Evolutionary conservation across 2,797 vertebrate species (phyloP).

Genomic region (Sebastes nivosus): DNA sequence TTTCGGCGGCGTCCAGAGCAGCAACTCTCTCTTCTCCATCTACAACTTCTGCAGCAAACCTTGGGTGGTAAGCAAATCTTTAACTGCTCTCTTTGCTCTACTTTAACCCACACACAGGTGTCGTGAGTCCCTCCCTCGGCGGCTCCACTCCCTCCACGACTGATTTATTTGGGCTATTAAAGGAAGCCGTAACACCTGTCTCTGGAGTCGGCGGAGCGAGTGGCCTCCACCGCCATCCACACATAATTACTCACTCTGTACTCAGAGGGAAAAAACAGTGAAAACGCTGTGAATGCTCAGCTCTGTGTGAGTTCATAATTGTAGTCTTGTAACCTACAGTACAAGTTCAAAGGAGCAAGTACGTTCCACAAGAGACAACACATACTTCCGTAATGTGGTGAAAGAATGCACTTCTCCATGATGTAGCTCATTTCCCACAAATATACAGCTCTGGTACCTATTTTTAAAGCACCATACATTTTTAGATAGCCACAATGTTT

Average conservation of each 20-base stretch:
- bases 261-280: conserved; percentile 1
- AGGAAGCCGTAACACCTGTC: conserved; percentile 56
- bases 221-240: conserved; percentile 8
- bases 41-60: conserved; percentile 99
- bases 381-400: not conserved
- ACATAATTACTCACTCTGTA: conserved; percentile 25
- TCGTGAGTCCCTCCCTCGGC: not conserved
- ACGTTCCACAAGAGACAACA: not conserved
- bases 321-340: not conserved
- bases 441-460: not conserved
- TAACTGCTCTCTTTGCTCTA: not conserved
- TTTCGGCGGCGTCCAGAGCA: conserved; percentile 86
- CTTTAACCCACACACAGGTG: conserved; percentile 17
- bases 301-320: not conserved
- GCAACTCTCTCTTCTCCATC: conserved; percentile 95
- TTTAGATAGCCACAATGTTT: not conserved
- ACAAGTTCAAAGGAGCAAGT: not conserved
- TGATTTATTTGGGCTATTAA: conserved; percentile 67
- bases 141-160: conserved; percentile 13
- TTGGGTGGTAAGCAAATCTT: conserved; percentile 78
- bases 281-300: not conserved
- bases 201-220: not conserved
- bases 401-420: not conserved
- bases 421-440: not conserved
- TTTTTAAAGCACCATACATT: not conserved